These are phyloP conservation scores for Dryoscopus gambensis DNA, from an alignment of 2,113 vertebrate species.

Conservation along the genomic window DNA sequence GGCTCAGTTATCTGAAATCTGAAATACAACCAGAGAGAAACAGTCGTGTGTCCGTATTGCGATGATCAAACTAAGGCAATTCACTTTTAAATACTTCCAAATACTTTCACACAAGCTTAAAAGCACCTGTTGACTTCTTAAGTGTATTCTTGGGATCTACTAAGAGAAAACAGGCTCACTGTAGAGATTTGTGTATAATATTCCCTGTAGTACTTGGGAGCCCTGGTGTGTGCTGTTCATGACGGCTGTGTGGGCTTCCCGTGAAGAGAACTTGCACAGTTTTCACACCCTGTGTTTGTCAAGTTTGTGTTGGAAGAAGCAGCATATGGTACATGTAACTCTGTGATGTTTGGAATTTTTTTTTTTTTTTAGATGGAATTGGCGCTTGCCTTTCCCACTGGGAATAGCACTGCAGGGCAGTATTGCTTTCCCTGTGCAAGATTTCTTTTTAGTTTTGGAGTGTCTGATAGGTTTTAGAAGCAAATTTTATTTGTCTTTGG, in stretches of 20 bases:
- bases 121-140: background rate
- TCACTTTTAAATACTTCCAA: background rate
- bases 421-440: background rate
- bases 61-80: background rate
- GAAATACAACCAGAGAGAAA: background rate
- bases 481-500: background rate
- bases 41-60: background rate
- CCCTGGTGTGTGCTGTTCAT: background rate
- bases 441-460: background rate
- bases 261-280: background rate
- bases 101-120: background rate
- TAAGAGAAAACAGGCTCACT: background rate
- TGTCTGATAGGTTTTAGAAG: background rate
- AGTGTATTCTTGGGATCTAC: background rate
- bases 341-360: background rate
- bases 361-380: background rate
- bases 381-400: background rate
- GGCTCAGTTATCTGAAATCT: background rate
- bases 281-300: slow-evolving; percentile 54
- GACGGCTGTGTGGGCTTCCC: background rate
- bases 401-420: background rate
- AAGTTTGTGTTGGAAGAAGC: slow-evolving; percentile 40
- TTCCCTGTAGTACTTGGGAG: background rate
- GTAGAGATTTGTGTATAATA: background rate
- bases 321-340: slow-evolving; percentile 57